Evolutionary conservation across 2,113 vertebrate genomes (phyloP), one percentile per base, ranked within the genome.

Genomic region (Poicephalus meyeri): DNA sequence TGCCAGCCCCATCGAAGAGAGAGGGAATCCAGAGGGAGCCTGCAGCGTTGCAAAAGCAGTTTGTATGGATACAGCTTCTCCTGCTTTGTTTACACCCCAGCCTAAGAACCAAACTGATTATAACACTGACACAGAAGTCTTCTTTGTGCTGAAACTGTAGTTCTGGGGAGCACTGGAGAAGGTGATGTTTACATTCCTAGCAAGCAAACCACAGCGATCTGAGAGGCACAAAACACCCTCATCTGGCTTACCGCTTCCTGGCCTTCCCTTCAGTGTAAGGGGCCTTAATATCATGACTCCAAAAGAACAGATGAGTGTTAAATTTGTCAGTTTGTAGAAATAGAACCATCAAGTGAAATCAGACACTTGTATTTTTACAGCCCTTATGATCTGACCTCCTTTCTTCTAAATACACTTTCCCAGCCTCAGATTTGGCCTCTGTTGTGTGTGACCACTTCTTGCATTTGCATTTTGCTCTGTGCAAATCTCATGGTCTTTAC

Each of bases 11-110:
- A 99, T 99, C 0, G 99, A 99, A 95, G 99, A 99, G 97, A 96
- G 99, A 29, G 99, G 99, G 2, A 98, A 98, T 80, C 99, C 99
- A 0, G 99, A 99, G 96, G 99, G 99, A 0, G 99, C 99, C 23
- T 99, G 99, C 95, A 98, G 98, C 2, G 96, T 98, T 58, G 96
- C 97, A 42, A 98, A 79, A 8, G 98, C 98, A 18, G 97, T 97
- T 61, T 99, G 98, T 29, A 66, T 52, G 41, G 98, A 98, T 56
- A 33, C 73, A 9, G 97, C 98, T 55, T 97, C 98, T 77, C 97
- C 98, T 42, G 83, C 96, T 70, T 92, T 94, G 95, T 97, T 98
- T 72, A 89, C 97, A 49, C 26, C 96, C 10, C 96, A 96, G 70
- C 93, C 97, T 6, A 97, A 97, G 46, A 86, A 47, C 71, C 98